phyloP scores from a whole-genome alignment of 2,888 invertebrate species.

The Mechanitis mazaeus region DNA sequence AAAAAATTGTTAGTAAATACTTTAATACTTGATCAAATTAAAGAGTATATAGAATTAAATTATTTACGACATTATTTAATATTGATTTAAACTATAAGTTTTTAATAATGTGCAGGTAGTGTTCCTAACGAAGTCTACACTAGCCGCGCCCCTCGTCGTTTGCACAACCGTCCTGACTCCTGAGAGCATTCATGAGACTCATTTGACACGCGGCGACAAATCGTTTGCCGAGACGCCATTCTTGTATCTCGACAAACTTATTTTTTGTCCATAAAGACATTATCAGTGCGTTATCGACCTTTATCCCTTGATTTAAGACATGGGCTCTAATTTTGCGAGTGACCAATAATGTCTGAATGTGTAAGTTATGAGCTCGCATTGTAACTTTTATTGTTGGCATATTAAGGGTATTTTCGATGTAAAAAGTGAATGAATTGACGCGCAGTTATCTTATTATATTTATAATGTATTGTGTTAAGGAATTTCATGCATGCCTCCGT shows the following conservation, averaged over 20 bases:
- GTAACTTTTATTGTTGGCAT: constrained; percentile 26
- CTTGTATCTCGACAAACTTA: constrained; percentile 14
- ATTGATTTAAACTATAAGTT: too few relatives aligned
- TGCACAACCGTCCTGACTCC: constrained; percentile 58
- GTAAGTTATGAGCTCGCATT: constrained; percentile 15
- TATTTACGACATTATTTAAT: too few relatives aligned
- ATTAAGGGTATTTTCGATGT: constrained; percentile 36
- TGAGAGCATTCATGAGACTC: constrained; percentile 41
- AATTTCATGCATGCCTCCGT: constrained; percentile 66
- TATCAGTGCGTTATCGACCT: constrained; percentile 10
- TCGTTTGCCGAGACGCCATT: constrained; percentile 42
- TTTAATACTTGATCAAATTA: too few relatives aligned
- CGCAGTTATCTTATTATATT: constrained; percentile 58
- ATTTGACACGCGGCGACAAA: constrained; percentile 70
- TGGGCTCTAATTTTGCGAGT: constrained; percentile 1
- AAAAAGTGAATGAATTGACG: constrained; percentile 41
- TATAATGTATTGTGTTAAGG: constrained; percentile 52
- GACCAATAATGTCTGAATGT: not conserved
- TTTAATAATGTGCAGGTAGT: too few relatives aligned
- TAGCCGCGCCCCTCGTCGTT: constrained; percentile 66
- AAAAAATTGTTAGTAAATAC: too few relatives aligned
- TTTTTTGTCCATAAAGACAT: not conserved
- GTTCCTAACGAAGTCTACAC: not conserved
- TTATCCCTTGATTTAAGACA: constrained; percentile 13
- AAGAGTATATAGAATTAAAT: too few relatives aligned